Percentiles rank a stretch among this genome's conserved stretches.
These are phyloP conservation scores for Bombus consobrinus DNA, from an alignment of 1,140 invertebrate species.

Conservation along the genomic window DNA sequence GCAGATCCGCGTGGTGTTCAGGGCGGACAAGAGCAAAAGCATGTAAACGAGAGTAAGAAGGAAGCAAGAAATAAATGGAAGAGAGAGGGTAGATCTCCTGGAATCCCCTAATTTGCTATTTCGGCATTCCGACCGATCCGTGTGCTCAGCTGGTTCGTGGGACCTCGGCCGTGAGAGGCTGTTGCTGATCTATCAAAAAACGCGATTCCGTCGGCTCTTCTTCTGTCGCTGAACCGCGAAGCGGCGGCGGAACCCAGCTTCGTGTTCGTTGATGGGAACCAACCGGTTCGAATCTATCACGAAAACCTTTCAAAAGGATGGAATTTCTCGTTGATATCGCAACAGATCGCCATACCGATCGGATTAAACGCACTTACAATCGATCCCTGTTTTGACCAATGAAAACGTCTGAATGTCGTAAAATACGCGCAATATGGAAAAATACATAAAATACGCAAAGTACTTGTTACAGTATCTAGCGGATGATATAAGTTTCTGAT, in stretches of 20 bases:
- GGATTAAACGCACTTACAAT: no score
- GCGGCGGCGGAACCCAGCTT: not conserved
- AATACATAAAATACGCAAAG: no score
- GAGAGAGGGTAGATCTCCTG: slow-evolving; percentile 64
- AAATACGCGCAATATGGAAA: no score
- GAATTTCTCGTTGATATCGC: not conserved
- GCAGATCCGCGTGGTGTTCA: slow-evolving; percentile 11
- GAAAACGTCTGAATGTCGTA: not conserved
- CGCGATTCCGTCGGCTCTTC: slow-evolving; percentile 67
- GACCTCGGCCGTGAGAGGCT: slow-evolving; percentile 74
- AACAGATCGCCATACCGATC: not conserved
- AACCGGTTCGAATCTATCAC: slow-evolving; percentile 39
- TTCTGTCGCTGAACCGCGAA: slow-evolving; percentile 43
- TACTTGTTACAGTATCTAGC: no score
- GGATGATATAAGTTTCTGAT: no score
- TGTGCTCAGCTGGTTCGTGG: slow-evolving; percentile 69
- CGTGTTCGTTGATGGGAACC: slow-evolving; percentile 23
- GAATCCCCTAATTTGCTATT: slow-evolving; percentile 82
- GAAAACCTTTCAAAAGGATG: slow-evolving; percentile 36
- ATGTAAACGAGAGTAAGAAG: slow-evolving; percentile 33
- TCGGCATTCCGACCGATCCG: slow-evolving; percentile 77
- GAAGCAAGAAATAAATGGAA: slow-evolving; percentile 43
- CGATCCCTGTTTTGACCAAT: not conserved
- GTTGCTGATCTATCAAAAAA: slow-evolving; percentile 79
- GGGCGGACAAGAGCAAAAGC: slow-evolving; percentile 39